phyloP scores from a whole-genome alignment of 1,140 invertebrate genomes.

The Bursaphelenchus mucronatus region DNA sequence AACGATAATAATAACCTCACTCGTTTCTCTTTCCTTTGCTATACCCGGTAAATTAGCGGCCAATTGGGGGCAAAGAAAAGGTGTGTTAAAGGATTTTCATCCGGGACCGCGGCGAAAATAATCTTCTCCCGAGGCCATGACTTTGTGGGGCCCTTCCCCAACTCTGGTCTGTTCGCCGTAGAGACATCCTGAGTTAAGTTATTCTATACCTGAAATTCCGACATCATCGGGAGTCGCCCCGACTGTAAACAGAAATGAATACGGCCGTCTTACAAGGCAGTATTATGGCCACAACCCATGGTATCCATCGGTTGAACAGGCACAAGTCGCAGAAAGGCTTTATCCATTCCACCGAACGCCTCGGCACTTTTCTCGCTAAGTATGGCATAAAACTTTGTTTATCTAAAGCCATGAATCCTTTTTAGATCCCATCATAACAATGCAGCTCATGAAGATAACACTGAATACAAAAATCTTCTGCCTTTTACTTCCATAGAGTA shows the following conservation, averaged over 20 bases:
- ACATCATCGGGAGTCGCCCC: too few species aligned
- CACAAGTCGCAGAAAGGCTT: constrained; percentile 29
- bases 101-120: too few species aligned
- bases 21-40: too few species aligned
- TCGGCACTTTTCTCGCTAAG: constrained; percentile 24
- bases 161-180: too few species aligned
- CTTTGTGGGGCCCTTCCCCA: too few species aligned
- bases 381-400: not conserved
- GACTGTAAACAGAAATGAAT: constrained; percentile 33
- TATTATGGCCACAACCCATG: constrained; percentile 49
- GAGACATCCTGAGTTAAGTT: too few species aligned
- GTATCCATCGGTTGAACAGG: constrained; percentile 48
- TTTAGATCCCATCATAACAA: not conserved
- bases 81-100: too few species aligned
- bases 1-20: too few species aligned
- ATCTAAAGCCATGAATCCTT: not conserved
- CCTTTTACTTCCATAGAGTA: constrained; percentile 10
- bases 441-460: constrained; percentile 6
- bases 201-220: too few species aligned
- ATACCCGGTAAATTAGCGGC: too few species aligned
- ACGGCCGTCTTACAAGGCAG: constrained; percentile 45
- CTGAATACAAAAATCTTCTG: constrained; percentile 9
- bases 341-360: constrained; percentile 15
- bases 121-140: too few species aligned
- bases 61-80: too few species aligned